These are phyloP conservation scores for Alouatta palliata DNA, from an alignment of 2,113 vertebrate genomes.

Conservation along the genomic window DNA sequence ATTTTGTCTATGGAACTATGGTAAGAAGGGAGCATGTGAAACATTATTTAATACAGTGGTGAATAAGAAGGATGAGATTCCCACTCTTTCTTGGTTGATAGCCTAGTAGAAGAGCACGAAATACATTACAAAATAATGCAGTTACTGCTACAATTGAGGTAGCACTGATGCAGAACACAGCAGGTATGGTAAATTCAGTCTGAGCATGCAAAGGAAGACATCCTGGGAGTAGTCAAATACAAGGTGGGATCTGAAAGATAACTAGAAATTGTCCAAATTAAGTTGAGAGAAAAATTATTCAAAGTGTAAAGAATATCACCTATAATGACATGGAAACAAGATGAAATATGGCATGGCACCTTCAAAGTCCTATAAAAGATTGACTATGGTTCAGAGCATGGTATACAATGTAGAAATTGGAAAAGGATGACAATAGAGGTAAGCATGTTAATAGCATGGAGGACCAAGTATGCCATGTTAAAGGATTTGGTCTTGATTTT, in stretches of 20 bases:
- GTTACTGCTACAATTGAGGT: not conserved
- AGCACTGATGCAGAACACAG: not conserved
- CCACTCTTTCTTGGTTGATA: not conserved
- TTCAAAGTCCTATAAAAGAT: not conserved
- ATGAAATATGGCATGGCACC: not conserved
- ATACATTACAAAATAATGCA: constrained; percentile 11
- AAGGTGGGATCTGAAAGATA: not conserved
- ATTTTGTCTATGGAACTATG: not conserved
- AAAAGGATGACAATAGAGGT: not conserved
- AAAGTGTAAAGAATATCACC: not conserved
- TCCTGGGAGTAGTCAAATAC: not conserved
- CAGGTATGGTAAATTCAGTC: not conserved
- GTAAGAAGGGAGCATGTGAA: not conserved
- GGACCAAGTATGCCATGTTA: not conserved
- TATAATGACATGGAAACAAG: not conserved
- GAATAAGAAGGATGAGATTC: not conserved
- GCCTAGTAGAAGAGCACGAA: not conserved
- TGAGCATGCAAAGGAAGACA: constrained; percentile 21
- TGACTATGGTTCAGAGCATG: not conserved
- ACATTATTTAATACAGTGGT: not conserved
- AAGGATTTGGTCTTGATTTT: constrained; percentile 18
- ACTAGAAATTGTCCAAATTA: constrained; percentile 18
- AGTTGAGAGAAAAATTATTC: not conserved
- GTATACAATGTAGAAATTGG: not conserved
- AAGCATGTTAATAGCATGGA: not conserved